Percentiles rank a stretch among this genome's conserved stretches.
Conservation (phyloP, 2,113 vertebrate species). For the Tetrao urogallus region DNA sequence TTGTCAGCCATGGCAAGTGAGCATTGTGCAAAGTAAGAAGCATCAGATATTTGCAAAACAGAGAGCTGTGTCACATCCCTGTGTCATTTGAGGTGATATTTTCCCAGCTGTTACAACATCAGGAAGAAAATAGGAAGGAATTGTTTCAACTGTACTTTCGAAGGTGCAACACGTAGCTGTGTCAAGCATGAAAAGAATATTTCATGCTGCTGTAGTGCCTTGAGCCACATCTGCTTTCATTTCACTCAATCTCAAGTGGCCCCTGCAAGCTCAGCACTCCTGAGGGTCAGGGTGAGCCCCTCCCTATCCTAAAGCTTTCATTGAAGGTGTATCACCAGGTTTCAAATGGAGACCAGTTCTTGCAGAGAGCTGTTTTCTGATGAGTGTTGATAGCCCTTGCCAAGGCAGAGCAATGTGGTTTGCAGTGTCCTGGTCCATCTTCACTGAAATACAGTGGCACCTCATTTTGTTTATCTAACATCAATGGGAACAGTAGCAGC, state of each 20-base stretch:
- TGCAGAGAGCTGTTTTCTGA: background rate
- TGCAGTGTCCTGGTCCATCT: background rate
- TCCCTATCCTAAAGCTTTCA: background rate
- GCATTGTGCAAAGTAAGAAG: background rate
- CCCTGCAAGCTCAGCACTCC: background rate
- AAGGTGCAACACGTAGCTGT: background rate
- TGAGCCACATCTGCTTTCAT: background rate
- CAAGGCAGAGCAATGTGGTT: background rate
- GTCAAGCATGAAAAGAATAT: background rate
- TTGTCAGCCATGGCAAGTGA: background rate
- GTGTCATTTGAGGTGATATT: background rate
- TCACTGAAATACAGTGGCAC: background rate
- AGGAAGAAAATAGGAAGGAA: background rate
- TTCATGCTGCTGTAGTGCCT: background rate
- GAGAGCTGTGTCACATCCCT: background rate
- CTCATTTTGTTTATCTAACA: background rate
- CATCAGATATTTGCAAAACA: background rate
- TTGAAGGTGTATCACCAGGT: background rate
- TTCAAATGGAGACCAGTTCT: background rate
- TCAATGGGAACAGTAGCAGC: background rate
- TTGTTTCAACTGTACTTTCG: background rate
- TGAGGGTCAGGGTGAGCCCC: background rate
- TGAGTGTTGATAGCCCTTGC: background rate
- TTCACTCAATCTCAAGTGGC: accelerated
- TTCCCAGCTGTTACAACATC: background rate